phyloP scores from a whole-genome alignment of 2,797 vertebrate genomes.

The Rhinatrema bivittatum region DNA sequence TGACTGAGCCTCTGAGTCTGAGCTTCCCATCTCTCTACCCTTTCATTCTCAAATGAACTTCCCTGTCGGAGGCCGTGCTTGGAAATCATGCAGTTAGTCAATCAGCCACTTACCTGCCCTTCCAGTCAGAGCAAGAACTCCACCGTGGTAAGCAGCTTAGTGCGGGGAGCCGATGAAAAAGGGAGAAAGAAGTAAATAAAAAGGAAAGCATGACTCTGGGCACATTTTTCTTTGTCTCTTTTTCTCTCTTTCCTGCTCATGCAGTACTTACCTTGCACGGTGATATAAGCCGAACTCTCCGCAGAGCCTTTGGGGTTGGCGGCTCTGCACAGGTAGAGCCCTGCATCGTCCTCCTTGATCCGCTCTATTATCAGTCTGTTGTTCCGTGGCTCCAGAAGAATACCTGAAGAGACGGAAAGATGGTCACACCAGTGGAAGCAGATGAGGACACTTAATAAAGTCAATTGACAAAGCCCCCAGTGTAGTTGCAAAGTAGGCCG shows the following conservation, averaged over 20 bases:
- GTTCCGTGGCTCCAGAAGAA: constrained; percentile 74
- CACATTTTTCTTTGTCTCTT: neutral
- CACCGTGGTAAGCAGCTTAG: neutral
- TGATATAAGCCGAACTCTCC: constrained; percentile 77
- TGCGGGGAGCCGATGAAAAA: neutral
- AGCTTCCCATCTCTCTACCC: constrained; percentile 41
- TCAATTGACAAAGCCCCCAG: neutral
- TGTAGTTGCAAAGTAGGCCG: neutral
- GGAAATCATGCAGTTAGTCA: constrained; percentile 7
- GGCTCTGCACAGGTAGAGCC: constrained; percentile 80
- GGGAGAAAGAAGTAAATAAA: constrained; percentile 5
- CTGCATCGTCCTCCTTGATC: constrained; percentile 81
- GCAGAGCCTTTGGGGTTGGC: constrained; percentile 78
- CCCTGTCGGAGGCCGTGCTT: constrained; percentile 10
- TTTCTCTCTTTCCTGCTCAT: neutral
- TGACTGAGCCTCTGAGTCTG: constrained; percentile 33
- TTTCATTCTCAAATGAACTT: constrained; percentile 31
- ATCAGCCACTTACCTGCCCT: neutral
- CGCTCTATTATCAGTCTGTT: constrained; percentile 82
- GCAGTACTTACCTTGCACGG: constrained; percentile 68
- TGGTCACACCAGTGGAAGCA: constrained; percentile 37
- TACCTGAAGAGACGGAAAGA: constrained; percentile 63
- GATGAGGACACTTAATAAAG: constrained; percentile 35
- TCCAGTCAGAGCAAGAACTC: constrained; percentile 3
- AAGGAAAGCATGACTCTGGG: constrained; percentile 1